Percentiles rank a stretch among this genome's conserved stretches.
These are phyloP conservation scores for Philopedon plagiatum DNA, from an alignment of 2,888 invertebrate species.

Conservation along the genomic window DNA sequence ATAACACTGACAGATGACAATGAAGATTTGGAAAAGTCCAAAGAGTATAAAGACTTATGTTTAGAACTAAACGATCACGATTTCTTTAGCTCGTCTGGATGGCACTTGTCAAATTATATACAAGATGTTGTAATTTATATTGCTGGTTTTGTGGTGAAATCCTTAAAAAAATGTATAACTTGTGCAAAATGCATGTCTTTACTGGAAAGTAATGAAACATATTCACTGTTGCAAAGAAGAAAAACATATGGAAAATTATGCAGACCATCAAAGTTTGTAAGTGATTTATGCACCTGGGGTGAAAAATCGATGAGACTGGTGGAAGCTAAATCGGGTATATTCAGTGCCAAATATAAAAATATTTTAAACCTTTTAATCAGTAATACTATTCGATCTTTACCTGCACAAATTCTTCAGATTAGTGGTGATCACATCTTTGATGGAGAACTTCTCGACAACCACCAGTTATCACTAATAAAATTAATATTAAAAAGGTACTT, in stretches of 20 bases:
- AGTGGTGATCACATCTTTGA: slow-evolving; percentile 43
- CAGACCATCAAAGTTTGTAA: neutral
- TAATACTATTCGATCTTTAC: slow-evolving; percentile 28
- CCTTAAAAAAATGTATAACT: slow-evolving; percentile 6
- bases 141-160: slow-evolving; percentile 14
- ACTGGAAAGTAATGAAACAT: slow-evolving; percentile 1
- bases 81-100: no score
- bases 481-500: slow-evolving; percentile 33
- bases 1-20: no score
- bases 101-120: no score
- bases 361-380: neutral
- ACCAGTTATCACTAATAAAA: slow-evolving; percentile 30
- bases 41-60: neutral
- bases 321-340: neutral
- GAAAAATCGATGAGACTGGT: slow-evolving; percentile 14
- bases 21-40: neutral
- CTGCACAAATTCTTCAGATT: slow-evolving; percentile 1
- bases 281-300: neutral
- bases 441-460: slow-evolving; percentile 30
- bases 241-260: slow-evolving; percentile 7
- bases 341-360: neutral
- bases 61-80: neutral
- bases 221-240: neutral
- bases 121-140: slow-evolving; percentile 14
- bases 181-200: neutral